Percentiles rank a stretch among this genome's conserved stretches.
These are phyloP conservation scores for Monoplex corrugatus DNA, from an alignment of 2,888 invertebrate species.

Conservation along the genomic window DNA sequence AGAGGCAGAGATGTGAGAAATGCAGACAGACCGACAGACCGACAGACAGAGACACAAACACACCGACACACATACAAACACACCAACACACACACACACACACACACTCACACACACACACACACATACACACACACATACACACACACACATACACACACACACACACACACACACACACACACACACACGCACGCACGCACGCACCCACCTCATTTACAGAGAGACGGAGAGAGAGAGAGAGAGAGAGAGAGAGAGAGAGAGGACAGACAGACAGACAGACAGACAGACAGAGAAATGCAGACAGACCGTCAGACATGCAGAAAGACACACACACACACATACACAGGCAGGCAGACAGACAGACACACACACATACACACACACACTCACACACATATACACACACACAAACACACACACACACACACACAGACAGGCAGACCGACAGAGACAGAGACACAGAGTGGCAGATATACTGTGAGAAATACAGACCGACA, in stretches of 20 bases:
- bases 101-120: neutral
- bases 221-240: neutral
- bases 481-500: neutral
- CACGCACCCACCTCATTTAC: neutral
- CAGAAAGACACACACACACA: too few species aligned
- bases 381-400: neutral
- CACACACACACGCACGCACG: constrained; percentile 20
- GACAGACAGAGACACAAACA: constrained; percentile 15
- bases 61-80: constrained; percentile 24
- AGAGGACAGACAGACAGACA: neutral
- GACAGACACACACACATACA: too few species aligned
- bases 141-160: neutral
- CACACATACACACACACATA: constrained; percentile 16
- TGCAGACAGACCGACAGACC: neutral
- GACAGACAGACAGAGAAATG: neutral
- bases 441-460: neutral
- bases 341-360: too few species aligned
- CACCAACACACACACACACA: constrained; percentile 29
- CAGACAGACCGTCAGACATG: neutral
- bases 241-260: neutral
- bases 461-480: neutral
- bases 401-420: neutral
- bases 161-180: neutral
- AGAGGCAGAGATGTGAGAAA: neutral
- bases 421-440: neutral